phyloP scores from a whole-genome alignment of 2,113 vertebrate species.

The Nesogale talazaci region DNA sequence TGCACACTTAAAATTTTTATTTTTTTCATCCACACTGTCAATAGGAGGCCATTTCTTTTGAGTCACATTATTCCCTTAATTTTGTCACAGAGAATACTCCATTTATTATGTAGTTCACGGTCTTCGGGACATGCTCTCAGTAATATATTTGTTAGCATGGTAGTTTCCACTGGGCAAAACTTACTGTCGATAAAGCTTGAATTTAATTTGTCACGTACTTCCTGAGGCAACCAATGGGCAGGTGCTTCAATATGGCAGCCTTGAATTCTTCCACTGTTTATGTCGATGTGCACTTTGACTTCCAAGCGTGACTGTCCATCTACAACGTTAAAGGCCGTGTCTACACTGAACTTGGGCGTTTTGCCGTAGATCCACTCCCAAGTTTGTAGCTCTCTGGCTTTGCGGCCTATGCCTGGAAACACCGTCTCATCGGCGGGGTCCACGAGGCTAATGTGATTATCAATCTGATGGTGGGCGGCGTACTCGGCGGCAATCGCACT shows the following conservation, averaged over 20 bases:
- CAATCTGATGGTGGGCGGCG: slow-evolving; percentile 84
- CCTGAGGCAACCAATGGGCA: slow-evolving; percentile 88
- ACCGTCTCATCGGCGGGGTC: slow-evolving; percentile 89
- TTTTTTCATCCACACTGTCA: slow-evolving; percentile 53
- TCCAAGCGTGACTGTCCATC: slow-evolving; percentile 79
- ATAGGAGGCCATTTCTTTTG: slow-evolving; percentile 51
- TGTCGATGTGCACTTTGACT: slow-evolving; percentile 86
- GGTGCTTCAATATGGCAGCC: slow-evolving; percentile 87
- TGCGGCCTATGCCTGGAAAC: slow-evolving; percentile 89
- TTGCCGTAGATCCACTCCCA: slow-evolving; percentile 97
- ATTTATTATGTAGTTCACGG: slow-evolving; percentile 83
- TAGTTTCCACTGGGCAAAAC: slow-evolving; percentile 87
- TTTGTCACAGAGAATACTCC: slow-evolving; percentile 89
- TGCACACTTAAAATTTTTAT: slow-evolving; percentile 55
- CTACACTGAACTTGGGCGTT: slow-evolving; percentile 93
- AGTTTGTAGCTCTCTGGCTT: slow-evolving; percentile 87
- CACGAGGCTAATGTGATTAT: slow-evolving; percentile 81
- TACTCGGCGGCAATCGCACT: slow-evolving; percentile 90
- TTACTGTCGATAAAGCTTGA: slow-evolving; percentile 87
- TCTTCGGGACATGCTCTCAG: slow-evolving; percentile 81
- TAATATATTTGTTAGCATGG: slow-evolving; percentile 73
- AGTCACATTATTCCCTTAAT: slow-evolving; percentile 90
- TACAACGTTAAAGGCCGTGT: slow-evolving; percentile 84
- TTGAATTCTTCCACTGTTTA: slow-evolving; percentile 92
- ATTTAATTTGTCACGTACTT: slow-evolving; percentile 84